phyloP scores from a whole-genome alignment of 2,113 vertebrate species.

The Dissostichus mawsoni region DNA sequence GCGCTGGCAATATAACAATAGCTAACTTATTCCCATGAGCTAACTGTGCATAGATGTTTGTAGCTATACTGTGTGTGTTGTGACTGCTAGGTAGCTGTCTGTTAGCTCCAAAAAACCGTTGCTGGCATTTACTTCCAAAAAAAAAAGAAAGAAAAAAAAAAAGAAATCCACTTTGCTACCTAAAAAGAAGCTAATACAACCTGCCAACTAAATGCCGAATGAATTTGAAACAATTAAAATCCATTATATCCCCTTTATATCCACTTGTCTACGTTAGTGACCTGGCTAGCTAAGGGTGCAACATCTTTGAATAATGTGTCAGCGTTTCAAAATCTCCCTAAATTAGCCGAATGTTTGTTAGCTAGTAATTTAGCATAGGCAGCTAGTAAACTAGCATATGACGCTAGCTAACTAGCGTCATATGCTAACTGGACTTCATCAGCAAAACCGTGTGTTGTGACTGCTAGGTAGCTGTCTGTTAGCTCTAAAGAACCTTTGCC shows the following conservation, averaged over 20 bases:
- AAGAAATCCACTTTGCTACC: too few species aligned
- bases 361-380: too few species aligned
- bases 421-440: background rate
- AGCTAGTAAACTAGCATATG: too few species aligned
- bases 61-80: conserved; percentile 6
- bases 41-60: background rate
- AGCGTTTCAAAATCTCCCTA: background rate
- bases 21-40: background rate
- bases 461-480: background rate
- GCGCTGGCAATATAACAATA: background rate
- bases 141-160: background rate
- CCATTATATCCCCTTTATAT: too few species aligned
- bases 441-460: background rate
- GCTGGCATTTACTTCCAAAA: too few species aligned
- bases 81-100: background rate
- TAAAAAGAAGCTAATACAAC: too few species aligned
- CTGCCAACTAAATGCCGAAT: too few species aligned
- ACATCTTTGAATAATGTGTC: background rate
- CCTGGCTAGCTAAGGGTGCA: background rate
- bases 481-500: too few species aligned
- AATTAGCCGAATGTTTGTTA: background rate
- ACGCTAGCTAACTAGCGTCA: background rate
- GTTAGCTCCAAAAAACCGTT: too few species aligned
- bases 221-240: too few species aligned
- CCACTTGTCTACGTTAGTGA: too few species aligned